Evolutionary conservation across 2,888 invertebrate species (phyloP).

Genomic region (Tetrapedia diversipes): DNA sequence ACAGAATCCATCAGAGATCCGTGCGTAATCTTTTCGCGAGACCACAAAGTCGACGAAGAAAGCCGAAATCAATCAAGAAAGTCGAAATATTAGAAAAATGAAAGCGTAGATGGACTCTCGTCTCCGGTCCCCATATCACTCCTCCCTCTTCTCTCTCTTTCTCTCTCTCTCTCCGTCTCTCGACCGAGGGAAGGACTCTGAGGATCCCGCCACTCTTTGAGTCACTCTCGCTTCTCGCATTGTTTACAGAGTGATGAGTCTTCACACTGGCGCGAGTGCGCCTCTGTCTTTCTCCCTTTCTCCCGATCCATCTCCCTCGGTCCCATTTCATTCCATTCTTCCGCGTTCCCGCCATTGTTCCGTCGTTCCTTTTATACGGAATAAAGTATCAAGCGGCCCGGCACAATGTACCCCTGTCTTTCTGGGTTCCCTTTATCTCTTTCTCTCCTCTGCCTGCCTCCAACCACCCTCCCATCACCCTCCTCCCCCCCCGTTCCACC

Average conservation of each 20-base stretch:
- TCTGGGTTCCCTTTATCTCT: slow-evolving; percentile 72
- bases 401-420: slow-evolving; percentile 80
- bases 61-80: slow-evolving; percentile 48
- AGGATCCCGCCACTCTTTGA: slow-evolving; percentile 76
- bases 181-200: slow-evolving; percentile 65
- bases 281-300: slow-evolving; percentile 67
- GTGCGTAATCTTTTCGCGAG: slow-evolving; percentile 4
- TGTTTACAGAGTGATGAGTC: slow-evolving; percentile 83
- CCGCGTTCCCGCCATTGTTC: slow-evolving; percentile 81
- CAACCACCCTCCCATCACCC: slow-evolving; percentile 11
- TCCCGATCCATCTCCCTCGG: slow-evolving; percentile 73
- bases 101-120: slow-evolving; percentile 48
- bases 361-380: slow-evolving; percentile 81
- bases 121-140: slow-evolving; percentile 38
- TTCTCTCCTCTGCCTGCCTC: slow-evolving; percentile 56
- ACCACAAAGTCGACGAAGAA: slow-evolving; percentile 17
- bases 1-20: not conserved
- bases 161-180: too few relatives aligned
- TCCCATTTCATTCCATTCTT: slow-evolving; percentile 81
- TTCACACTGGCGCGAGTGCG: slow-evolving; percentile 78
- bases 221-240: slow-evolving; percentile 79
- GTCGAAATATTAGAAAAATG: slow-evolving; percentile 63
- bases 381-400: slow-evolving; percentile 81
- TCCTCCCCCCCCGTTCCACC: too few relatives aligned
- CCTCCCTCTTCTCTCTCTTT: too few relatives aligned